phyloP scores from a whole-genome alignment of 2,797 vertebrate genomes.

The Gorsachius magnificus region DNA sequence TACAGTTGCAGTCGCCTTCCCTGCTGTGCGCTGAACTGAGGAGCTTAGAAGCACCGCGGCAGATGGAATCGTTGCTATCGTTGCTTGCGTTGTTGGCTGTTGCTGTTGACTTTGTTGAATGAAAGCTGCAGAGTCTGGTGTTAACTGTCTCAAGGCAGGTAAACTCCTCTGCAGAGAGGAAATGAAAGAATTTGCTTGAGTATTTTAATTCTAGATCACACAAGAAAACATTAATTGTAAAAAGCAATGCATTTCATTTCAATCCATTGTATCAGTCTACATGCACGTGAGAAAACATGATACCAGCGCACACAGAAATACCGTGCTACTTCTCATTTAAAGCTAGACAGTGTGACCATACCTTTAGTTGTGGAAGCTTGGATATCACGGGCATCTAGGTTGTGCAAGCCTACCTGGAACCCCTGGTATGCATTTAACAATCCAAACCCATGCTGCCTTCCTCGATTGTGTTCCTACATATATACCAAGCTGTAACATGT shows the following conservation, averaged over 20 bases:
- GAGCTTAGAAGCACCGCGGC: slow-evolving; percentile 85
- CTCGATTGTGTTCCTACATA: background rate
- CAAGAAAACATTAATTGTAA: background rate
- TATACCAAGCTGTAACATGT: background rate
- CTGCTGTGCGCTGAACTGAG: slow-evolving; percentile 79
- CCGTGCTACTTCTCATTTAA: background rate
- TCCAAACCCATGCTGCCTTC: background rate
- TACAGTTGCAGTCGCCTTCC: slow-evolving; percentile 81
- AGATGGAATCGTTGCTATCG: slow-evolving; percentile 83
- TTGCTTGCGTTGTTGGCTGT: slow-evolving; percentile 78
- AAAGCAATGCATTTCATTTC: fast-evolving
- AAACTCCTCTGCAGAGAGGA: slow-evolving; percentile 88
- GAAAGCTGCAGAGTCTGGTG: slow-evolving; percentile 94
- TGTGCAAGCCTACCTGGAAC: background rate
- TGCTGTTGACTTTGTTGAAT: slow-evolving; percentile 97
- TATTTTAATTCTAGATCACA: background rate
- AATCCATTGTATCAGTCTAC: fast-evolving
- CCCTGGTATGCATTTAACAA: background rate
- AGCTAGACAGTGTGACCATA: background rate
- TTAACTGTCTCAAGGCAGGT: slow-evolving; percentile 95
- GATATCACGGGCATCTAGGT: background rate
- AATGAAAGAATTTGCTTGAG: background rate
- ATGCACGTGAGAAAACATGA: background rate
- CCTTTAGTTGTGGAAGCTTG: background rate
- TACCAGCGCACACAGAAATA: background rate